These are phyloP conservation scores for Adelognathus sp. DNA, from an alignment of 2,888 invertebrate species.

Conservation along the genomic window DNA sequence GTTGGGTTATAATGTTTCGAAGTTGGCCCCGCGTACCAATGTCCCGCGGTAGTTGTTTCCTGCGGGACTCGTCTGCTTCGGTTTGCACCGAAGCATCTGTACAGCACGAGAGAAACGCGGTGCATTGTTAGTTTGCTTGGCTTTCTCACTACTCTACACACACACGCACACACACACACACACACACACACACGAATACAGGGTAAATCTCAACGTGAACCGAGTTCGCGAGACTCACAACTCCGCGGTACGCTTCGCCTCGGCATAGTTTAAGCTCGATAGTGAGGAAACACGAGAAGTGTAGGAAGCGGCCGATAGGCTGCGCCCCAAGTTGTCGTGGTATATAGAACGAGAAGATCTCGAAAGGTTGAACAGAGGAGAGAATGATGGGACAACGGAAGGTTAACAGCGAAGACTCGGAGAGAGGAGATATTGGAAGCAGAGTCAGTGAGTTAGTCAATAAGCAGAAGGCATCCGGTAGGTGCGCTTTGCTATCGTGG, in stretches of 20 bases:
- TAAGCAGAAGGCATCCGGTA: constrained; percentile 46
- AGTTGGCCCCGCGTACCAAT: background rate
- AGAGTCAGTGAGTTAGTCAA: constrained; percentile 46
- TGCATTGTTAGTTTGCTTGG: constrained; percentile 10
- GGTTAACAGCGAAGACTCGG: constrained; percentile 7
- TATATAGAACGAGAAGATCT: constrained; percentile 1
- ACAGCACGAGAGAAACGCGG: background rate
- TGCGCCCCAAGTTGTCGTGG: background rate
- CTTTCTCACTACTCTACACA: background rate
- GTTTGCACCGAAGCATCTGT: background rate
- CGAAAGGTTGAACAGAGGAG: background rate
- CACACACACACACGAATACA: too few species aligned
- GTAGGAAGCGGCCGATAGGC: background rate
- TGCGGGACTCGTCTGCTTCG: background rate
- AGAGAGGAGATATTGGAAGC: constrained; percentile 2
- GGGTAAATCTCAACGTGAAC: constrained; percentile 14
- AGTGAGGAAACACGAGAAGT: constrained; percentile 7
- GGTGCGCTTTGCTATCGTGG: constrained; percentile 37
- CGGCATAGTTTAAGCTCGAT: constrained; percentile 41
- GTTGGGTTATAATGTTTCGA: background rate
- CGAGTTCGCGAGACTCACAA: constrained; percentile 30
- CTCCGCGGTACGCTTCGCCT: constrained; percentile 23
- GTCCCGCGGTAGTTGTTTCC: background rate
- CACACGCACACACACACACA: too few species aligned
- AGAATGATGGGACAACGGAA: constrained; percentile 23